Base-by-base conservation (phyloP, 2,888 invertebrate genomes). In the Tipula vernalis region DNA sequence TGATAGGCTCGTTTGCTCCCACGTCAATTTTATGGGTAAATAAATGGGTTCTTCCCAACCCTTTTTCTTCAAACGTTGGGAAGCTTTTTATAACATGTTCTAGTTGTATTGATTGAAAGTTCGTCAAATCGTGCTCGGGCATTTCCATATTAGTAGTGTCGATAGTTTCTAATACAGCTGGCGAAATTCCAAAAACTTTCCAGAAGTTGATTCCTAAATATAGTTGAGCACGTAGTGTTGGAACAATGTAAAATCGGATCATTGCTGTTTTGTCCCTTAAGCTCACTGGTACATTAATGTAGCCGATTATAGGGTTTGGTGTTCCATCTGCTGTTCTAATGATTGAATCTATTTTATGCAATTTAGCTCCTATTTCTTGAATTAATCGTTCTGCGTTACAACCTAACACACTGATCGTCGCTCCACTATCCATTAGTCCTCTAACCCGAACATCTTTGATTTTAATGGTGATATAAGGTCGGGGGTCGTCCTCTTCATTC, bases 181-280 rank as follows among this genome's bases (percentile, higher is more conserved):
- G 28, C 0, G 28, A 28, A 28, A 28, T 28, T 28, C 28, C n/a
- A 28, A 87, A 88, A 0, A 12, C 51, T 28, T 42, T 41, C 87
- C 87, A 88, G 15, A 88, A 88, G 85, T 88, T 87, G 2, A 87
- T 86, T 0, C 88, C 87, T 5, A 88, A 41, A 51, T 88, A 88
- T 1, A 87, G 3, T 5, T 3, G 13, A 0, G 0, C 83, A 5
- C 39, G n/a, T 6, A 36, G 36, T n/a, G 36, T 13, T 2, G 83
- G 83, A n/a, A 84, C 36, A 6, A 36, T n/a, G 12, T 39, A 84
- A 6, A 84, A 84, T 84, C 39, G 12, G 6, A 84, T 84, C 5
- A 36, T n/a, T 3, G 6, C 39, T 0, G 83, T 36, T 13, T 36
- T 12, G 13, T 84, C 6, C 5, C n/a, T 39, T n/a, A 84, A 36